Conservation (phyloP, 2,888 invertebrate species). For the Xestia c-nigrum region DNA sequence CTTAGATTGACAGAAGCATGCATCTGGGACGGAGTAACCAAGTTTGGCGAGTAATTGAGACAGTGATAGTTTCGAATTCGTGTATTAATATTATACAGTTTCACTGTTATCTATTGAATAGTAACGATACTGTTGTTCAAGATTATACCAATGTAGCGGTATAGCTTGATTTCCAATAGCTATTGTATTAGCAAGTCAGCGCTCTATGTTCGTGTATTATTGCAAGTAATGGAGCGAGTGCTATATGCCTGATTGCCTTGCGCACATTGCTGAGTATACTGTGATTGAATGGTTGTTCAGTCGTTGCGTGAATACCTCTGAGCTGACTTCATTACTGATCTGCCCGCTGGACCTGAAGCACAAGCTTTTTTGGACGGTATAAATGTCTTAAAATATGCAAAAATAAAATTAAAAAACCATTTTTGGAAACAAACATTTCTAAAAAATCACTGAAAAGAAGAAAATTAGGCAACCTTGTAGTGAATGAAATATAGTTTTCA, state of each 20-base stretch:
- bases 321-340: constrained; percentile 7
- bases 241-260: not conserved
- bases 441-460: no score
- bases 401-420: no score
- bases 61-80: not conserved
- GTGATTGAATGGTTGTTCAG: constrained; percentile 7
- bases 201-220: constrained; percentile 11
- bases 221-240: constrained; percentile 6
- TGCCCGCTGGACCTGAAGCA: not conserved
- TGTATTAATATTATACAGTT: not conserved
- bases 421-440: no score
- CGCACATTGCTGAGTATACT: constrained; percentile 3
- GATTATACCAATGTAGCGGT: not conserved
- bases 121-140: constrained; percentile 1
- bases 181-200: not conserved
- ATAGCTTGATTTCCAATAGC: not conserved
- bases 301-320: not conserved
- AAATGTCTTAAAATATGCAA: no score
- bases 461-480: no score
- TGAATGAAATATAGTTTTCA: no score
- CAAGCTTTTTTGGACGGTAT: not conserved
- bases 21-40: not conserved
- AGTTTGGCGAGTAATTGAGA: not conserved
- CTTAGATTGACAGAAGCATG: not conserved
- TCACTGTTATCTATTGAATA: not conserved